Percentiles rank a stretch among this genome's conserved stretches.
Evolutionary conservation across 2,888 invertebrate species (phyloP).

Genomic region (Stenolophus ochropezus): DNA sequence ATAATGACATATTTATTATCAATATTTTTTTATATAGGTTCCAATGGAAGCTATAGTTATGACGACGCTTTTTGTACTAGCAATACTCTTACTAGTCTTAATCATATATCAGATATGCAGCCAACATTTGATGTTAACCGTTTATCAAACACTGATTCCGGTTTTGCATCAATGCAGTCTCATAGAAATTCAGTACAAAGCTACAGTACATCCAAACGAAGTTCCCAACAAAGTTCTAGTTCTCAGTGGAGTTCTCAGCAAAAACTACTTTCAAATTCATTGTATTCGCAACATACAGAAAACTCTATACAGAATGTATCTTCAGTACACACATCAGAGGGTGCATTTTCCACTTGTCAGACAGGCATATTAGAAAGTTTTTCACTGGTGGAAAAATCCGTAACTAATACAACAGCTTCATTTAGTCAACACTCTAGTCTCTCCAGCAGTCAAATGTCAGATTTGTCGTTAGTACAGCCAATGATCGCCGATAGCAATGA

Average conservation of each 20-base stretch:
- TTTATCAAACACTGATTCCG: conserved; percentile 74
- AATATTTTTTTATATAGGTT: conserved; percentile 25
- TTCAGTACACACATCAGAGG: background rate
- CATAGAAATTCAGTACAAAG: conserved; percentile 79
- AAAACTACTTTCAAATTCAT: conserved; percentile 39
- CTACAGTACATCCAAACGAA: conserved; percentile 77
- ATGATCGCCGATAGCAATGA: background rate
- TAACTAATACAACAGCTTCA: conserved; percentile 25
- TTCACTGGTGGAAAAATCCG: conserved; percentile 25
- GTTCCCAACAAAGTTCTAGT: conserved; percentile 78
- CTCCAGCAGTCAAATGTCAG: conserved; percentile 47
- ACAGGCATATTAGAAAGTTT: conserved; percentile 26
- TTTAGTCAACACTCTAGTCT: conserved; percentile 54
- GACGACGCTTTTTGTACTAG: conserved; percentile 56
- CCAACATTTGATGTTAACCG: conserved; percentile 67
- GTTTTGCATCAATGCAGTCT: conserved; percentile 80
- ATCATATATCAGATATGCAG: conserved; percentile 46
- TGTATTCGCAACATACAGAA: conserved; percentile 13
- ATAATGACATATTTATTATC: no score
- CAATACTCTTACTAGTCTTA: conserved; percentile 2
- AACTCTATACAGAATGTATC: conserved; percentile 36
- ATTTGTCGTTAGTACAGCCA: conserved; percentile 29
- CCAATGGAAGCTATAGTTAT: conserved; percentile 60
- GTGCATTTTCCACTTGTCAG: background rate
- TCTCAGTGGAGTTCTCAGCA: conserved; percentile 70